Conservation (phyloP, 2,888 invertebrate genomes). For the Clusia tigrina region DNA sequence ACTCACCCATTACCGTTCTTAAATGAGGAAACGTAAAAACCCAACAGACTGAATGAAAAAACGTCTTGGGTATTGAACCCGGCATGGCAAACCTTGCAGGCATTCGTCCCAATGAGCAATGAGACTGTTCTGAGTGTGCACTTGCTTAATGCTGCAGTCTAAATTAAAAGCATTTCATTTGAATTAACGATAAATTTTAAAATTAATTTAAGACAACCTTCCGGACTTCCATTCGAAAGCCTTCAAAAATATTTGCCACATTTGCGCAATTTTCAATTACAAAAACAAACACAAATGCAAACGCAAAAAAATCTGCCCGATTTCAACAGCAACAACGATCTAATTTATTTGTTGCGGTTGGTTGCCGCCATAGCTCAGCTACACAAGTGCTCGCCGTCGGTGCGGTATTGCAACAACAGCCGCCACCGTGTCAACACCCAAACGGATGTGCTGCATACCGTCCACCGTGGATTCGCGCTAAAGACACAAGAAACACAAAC, state of each 20-base stretch:
- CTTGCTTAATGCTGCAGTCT: too few relatives aligned
- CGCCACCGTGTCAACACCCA: constrained; percentile 1
- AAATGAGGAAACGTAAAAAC: too few relatives aligned
- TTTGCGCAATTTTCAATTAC: constrained; percentile 35
- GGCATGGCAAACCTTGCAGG: too few relatives aligned
- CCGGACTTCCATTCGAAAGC: too few relatives aligned
- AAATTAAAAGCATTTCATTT: too few relatives aligned
- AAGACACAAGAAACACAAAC: background rate
- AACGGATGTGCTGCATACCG: constrained; percentile 4
- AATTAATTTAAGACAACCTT: too few relatives aligned
- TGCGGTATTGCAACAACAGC: background rate
- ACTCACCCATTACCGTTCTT: too few relatives aligned
- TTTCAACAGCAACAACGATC: constrained; percentile 4
- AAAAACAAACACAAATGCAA: constrained; percentile 23
- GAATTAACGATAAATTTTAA: too few relatives aligned
- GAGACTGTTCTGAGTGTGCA: too few relatives aligned
- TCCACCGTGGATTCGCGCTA: background rate
- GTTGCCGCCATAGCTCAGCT: constrained; percentile 25
- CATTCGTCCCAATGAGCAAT: too few relatives aligned
- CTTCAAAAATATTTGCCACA: constrained; percentile 32
- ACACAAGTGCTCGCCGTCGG: background rate
- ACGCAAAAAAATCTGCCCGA: constrained; percentile 4
- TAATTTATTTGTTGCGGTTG: constrained; percentile 12
- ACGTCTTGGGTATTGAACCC: too few relatives aligned
- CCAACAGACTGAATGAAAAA: too few relatives aligned